phyloP scores from a whole-genome alignment of 2,888 invertebrate genomes.

The Trachelus tabidus region DNA sequence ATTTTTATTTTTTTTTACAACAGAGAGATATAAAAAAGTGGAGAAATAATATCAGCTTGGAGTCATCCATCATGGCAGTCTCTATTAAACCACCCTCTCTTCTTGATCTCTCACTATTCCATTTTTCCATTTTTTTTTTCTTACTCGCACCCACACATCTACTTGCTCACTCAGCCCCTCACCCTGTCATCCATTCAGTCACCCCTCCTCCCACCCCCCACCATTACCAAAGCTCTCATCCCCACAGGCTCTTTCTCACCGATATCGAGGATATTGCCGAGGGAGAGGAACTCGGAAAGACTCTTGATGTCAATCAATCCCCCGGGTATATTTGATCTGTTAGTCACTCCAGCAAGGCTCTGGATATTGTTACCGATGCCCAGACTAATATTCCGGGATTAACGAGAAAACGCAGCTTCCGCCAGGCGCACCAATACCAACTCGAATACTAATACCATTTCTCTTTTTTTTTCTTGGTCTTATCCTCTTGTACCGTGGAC shows the following conservation, averaged over 20 bases:
- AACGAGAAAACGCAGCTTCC: background rate
- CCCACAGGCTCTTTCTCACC: slow-evolving; percentile 1
- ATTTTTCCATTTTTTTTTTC: background rate
- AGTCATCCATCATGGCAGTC: slow-evolving; percentile 57
- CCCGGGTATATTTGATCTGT: background rate
- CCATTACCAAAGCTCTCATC: background rate
- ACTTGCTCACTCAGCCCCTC: background rate
- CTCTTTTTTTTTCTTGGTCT: background rate
- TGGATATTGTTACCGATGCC: background rate
- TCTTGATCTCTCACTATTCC: slow-evolving; percentile 20
- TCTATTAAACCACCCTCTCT: slow-evolving; percentile 56
- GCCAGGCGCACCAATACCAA: background rate
- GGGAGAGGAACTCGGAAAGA: background rate
- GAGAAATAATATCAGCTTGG: slow-evolving; percentile 52
- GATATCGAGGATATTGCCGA: background rate
- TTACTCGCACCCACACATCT: background rate
- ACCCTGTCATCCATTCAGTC: background rate
- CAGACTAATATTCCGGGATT: background rate
- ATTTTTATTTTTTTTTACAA: background rate
- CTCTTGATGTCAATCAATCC: background rate
- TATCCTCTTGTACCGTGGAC: background rate
- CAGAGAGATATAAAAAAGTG: slow-evolving; percentile 4
- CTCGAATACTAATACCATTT: background rate
- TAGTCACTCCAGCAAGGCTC: background rate
- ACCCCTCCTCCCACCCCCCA: background rate